Conservation (phyloP, 2,797 vertebrate genomes). For the Ambastaia sidthimunki region DNA sequence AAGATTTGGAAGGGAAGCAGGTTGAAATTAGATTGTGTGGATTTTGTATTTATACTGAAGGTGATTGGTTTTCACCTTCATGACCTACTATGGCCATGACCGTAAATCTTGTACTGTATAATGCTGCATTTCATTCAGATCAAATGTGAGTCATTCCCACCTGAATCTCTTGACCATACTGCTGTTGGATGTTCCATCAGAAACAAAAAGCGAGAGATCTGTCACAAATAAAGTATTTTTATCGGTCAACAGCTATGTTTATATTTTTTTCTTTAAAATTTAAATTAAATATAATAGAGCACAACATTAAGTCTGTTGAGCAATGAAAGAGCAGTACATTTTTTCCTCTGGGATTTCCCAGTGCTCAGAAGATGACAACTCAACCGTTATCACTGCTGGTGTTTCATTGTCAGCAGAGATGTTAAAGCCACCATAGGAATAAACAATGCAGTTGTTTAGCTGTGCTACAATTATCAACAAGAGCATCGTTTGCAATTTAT, state of each 20-base stretch:
- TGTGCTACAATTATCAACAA: background rate
- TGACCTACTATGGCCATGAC: background rate
- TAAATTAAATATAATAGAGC: background rate
- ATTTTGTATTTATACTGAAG: background rate
- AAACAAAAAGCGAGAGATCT: background rate
- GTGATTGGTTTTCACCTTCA: background rate
- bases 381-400: background rate
- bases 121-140: background rate
- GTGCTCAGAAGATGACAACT: background rate
- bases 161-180: background rate
- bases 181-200: background rate
- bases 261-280: background rate
- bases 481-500: background rate
- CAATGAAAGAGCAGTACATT: background rate
- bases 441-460: background rate
- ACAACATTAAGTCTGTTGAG: background rate
- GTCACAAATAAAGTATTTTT: background rate
- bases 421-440: background rate
- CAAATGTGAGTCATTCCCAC: background rate
- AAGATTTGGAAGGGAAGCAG: background rate
- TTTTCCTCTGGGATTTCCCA: background rate
- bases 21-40: constrained; percentile 9
- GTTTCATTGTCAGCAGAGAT: background rate
- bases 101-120: background rate
- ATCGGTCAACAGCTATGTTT: background rate